phyloP scores from a whole-genome alignment of 2,797 vertebrate genomes.

The Syngnathus rostellatus region DNA sequence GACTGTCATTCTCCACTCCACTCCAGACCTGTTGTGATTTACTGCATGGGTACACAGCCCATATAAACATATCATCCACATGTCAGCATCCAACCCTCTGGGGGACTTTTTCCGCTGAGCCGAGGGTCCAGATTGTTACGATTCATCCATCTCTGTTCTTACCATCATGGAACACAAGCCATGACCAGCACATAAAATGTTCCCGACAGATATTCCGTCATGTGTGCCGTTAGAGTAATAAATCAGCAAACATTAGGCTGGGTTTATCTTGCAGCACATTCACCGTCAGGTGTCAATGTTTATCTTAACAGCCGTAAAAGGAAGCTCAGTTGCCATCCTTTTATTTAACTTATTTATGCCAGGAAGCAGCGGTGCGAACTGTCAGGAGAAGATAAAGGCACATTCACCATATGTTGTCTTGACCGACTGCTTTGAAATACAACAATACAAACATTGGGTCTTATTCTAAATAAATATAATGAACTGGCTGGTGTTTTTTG shows the following conservation, averaged over 20 bases:
- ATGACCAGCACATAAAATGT: slow-evolving; percentile 1
- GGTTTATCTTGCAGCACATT: slow-evolving; percentile 53
- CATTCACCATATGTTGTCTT: slow-evolving; percentile 49
- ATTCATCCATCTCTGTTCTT: slow-evolving; percentile 37
- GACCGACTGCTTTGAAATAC: slow-evolving; percentile 36
- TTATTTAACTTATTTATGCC: slow-evolving; percentile 62
- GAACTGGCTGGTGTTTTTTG: slow-evolving; percentile 27
- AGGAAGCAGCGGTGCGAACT: slow-evolving; percentile 57
- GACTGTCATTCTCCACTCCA: slow-evolving; percentile 41
- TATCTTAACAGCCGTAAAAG: slow-evolving; percentile 58
- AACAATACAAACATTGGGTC: not conserved
- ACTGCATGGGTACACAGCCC: slow-evolving; percentile 50
- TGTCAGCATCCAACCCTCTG: slow-evolving; percentile 43
- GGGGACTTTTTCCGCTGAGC: slow-evolving; percentile 23
- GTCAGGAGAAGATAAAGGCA: slow-evolving; percentile 43
- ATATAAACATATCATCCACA: slow-evolving; percentile 60
- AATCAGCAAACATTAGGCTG: slow-evolving; percentile 29
- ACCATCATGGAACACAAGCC: slow-evolving; percentile 32
- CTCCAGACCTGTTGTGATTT: slow-evolving; percentile 52
- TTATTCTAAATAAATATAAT: slow-evolving; percentile 34
- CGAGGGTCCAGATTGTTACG: slow-evolving; percentile 30
- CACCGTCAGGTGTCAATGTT: slow-evolving; percentile 65
- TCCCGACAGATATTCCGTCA: slow-evolving; percentile 18
- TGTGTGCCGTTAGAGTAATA: slow-evolving; percentile 24
- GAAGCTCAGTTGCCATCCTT: slow-evolving; percentile 51